Conservation (phyloP, 2,888 invertebrate genomes). For the Hyposoter didymator region DNA sequence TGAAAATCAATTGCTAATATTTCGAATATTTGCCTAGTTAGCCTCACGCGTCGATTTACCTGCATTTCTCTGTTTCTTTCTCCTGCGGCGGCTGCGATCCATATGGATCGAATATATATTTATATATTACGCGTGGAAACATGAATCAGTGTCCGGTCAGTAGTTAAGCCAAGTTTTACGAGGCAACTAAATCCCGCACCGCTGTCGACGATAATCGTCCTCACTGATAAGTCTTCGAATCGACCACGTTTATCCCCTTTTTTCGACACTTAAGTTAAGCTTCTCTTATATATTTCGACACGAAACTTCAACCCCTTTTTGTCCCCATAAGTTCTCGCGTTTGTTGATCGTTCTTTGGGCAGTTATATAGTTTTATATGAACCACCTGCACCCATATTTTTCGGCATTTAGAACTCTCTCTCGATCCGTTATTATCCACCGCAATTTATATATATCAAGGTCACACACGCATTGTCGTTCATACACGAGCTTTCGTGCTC, state of each 20-base stretch:
- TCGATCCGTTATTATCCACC: conserved; percentile 36
- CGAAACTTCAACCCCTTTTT: neutral
- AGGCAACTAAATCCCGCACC: conserved; percentile 59
- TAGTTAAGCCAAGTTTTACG: conserved; percentile 60
- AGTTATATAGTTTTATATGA: conserved; percentile 4
- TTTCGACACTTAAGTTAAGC: conserved; percentile 60
- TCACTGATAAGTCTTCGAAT: conserved; percentile 57
- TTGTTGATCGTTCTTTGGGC: conserved; percentile 54
- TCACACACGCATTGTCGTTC: conserved; percentile 29
- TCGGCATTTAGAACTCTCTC: neutral
- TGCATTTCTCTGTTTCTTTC: neutral
- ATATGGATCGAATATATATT: neutral
- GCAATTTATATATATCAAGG: conserved; percentile 53
- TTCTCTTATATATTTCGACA: conserved; percentile 55
- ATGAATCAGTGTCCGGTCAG: conserved; percentile 31
- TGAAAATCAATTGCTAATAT: neutral
- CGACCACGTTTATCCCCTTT: conserved; percentile 55
- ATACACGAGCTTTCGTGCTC: neutral
- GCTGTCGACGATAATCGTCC: conserved; percentile 60
- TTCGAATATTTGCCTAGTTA: too few species aligned
- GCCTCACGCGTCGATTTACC: too few species aligned
- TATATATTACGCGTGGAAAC: neutral
- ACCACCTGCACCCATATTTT: conserved; percentile 22
- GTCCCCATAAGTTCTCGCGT: conserved; percentile 15
- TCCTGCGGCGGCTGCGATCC: neutral